Evolutionary conservation across 2,113 vertebrate species (phyloP).

Genomic region (Megalops atlanticus): DNA sequence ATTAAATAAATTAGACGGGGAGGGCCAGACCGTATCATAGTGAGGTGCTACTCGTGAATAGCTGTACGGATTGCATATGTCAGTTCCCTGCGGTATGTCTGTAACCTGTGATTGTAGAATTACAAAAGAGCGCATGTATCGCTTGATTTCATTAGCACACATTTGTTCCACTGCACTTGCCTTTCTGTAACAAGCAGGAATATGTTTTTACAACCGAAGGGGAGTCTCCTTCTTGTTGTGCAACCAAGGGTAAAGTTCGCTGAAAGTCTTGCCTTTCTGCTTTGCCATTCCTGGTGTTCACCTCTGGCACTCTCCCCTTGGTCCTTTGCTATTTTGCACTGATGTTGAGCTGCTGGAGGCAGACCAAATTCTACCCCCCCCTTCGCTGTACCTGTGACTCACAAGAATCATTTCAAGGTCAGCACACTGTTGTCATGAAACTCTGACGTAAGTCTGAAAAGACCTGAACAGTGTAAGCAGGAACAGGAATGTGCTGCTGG

Average conservation of each 20-base stretch:
- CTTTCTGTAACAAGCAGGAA: neutral
- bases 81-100: neutral
- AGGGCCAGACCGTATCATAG: too few species aligned
- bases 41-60: too few species aligned
- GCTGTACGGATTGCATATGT: too few species aligned
- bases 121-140: neutral
- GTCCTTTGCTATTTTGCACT: constrained; percentile 9
- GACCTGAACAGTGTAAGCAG: constrained; percentile 7
- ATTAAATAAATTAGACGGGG: neutral
- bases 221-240: constrained; percentile 26
- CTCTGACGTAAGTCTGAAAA: constrained; percentile 3
- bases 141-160: neutral
- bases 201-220: neutral
- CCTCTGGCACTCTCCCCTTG: neutral
- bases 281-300: constrained; percentile 9
- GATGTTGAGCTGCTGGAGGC: constrained; percentile 26
- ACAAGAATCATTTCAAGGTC: constrained; percentile 33
- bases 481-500: neutral
- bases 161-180: neutral
- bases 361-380: constrained; percentile 8
- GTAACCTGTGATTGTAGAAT: neutral
- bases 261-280: constrained; percentile 17
- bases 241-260: constrained; percentile 12
- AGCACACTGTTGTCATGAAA: constrained; percentile 18
- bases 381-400: constrained; percentile 28